phyloP scores from a whole-genome alignment of 2,888 invertebrate genomes.

The Tetranychus truncatus region DNA sequence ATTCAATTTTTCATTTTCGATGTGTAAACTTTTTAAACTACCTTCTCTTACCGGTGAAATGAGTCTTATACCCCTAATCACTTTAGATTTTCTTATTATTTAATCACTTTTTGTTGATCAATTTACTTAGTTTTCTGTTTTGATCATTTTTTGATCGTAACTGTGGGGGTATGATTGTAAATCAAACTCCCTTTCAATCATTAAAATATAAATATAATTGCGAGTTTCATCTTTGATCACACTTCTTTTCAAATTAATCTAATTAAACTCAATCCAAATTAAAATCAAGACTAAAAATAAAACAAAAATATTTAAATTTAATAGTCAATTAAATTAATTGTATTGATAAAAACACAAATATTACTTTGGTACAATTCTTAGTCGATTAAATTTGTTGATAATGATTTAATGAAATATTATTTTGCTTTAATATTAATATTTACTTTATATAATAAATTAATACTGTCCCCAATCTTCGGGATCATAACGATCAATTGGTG shows the following conservation, averaged over 20 bases:
- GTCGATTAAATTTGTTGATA: not conserved
- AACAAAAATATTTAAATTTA: not conserved
- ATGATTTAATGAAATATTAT: not conserved
- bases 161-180: no score
- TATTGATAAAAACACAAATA: not conserved
- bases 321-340: not conserved
- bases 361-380: not conserved
- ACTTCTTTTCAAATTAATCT: no score
- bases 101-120: not conserved
- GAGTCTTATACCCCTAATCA: not conserved
- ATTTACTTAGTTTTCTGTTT: no score
- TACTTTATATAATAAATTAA: not conserved
- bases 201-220: no score
- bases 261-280: no score
- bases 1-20: not conserved
- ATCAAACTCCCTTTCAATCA: no score
- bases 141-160: no score
- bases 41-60: not conserved
- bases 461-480: not conserved
- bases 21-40: not conserved
- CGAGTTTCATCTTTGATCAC: no score
- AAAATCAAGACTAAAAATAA: not conserved
- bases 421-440: not conserved
- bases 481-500: not conserved
- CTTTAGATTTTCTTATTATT: not conserved